Percentiles rank a stretch among this genome's conserved stretches.
Conservation (phyloP, 2,113 vertebrate genomes). For the Gymnarchus niloticus region DNA sequence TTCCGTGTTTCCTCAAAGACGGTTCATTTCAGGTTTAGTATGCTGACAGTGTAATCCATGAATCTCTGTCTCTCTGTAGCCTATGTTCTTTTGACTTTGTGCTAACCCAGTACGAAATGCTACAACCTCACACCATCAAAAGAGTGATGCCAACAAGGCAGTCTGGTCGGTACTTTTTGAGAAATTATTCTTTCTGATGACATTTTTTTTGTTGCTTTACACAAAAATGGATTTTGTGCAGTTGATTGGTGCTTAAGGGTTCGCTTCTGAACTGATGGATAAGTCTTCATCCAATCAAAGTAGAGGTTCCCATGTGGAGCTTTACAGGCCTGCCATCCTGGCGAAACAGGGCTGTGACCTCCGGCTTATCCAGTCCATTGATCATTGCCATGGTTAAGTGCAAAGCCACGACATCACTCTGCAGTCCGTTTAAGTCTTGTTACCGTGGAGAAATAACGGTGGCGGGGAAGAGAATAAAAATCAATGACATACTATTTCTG, state of each 20-base stretch:
- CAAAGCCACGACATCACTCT: neutral
- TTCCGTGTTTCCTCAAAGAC: neutral
- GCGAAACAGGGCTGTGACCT: neutral
- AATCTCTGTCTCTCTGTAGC: neutral
- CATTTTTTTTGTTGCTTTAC: too few species aligned
- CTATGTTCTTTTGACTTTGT: neutral
- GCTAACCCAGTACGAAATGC: neutral
- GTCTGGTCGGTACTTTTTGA: neutral
- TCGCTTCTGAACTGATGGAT: neutral
- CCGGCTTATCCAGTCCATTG: neutral
- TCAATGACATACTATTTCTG: slow-evolving; percentile 1
- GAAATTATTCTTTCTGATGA: neutral
- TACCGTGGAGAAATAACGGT: neutral
- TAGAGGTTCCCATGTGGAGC: too few species aligned
- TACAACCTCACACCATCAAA: neutral
- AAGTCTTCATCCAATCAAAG: neutral
- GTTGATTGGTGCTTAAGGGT: neutral
- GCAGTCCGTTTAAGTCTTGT: neutral
- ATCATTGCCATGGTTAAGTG: neutral
- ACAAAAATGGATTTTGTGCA: neutral
- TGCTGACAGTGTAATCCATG: neutral
- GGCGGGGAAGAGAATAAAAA: neutral
- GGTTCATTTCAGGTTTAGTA: too few species aligned
- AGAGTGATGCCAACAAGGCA: neutral
- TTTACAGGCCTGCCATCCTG: neutral